A percentile compares a stretch with the other conserved stretches of the same genome.
These are phyloP conservation scores for Zeus faber DNA, from an alignment of 2,113 vertebrate genomes.

Conservation along the genomic window DNA sequence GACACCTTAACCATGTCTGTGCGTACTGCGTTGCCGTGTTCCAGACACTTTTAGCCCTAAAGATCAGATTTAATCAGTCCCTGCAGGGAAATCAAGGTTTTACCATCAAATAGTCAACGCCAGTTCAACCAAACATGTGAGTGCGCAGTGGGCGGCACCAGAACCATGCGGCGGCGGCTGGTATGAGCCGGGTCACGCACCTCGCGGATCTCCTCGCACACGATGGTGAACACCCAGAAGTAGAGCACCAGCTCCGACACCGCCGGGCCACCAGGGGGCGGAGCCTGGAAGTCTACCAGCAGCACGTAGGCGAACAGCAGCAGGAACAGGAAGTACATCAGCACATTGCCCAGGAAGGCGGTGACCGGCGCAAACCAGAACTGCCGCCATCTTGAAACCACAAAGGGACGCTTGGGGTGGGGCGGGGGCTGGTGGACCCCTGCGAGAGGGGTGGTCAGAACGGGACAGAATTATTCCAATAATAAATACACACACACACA, in stretches of 20 bases:
- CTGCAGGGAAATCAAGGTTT: background rate
- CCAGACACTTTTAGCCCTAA: too few species aligned
- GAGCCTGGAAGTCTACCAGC: conserved; percentile 75
- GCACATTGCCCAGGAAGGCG: conserved; percentile 84
- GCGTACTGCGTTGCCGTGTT: too few species aligned
- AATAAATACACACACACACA: too few species aligned
- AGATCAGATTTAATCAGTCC: background rate
- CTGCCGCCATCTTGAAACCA: conserved; percentile 78
- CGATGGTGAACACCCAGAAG: conserved; percentile 87
- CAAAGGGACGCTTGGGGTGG: conserved; percentile 39
- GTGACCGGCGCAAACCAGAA: conserved; percentile 89
- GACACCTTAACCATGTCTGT: too few species aligned
- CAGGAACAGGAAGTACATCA: conserved; percentile 89
- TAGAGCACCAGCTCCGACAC: conserved; percentile 78
- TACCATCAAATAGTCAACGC: background rate
- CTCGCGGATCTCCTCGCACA: conserved; percentile 87
- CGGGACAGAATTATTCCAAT: too few species aligned
- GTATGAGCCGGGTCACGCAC: conserved; percentile 53
- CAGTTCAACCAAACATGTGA: background rate
- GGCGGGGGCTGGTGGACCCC: conserved; percentile 13
- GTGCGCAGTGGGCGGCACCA: too few species aligned
- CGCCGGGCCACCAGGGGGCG: conserved; percentile 57
- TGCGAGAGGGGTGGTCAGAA: conserved; percentile 6
- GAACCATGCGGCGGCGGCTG: too few species aligned
- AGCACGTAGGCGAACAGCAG: conserved; percentile 85